These are phyloP conservation scores for Sapajus apella DNA, from an alignment of 2,113 vertebrate species.

Conservation along the genomic window DNA sequence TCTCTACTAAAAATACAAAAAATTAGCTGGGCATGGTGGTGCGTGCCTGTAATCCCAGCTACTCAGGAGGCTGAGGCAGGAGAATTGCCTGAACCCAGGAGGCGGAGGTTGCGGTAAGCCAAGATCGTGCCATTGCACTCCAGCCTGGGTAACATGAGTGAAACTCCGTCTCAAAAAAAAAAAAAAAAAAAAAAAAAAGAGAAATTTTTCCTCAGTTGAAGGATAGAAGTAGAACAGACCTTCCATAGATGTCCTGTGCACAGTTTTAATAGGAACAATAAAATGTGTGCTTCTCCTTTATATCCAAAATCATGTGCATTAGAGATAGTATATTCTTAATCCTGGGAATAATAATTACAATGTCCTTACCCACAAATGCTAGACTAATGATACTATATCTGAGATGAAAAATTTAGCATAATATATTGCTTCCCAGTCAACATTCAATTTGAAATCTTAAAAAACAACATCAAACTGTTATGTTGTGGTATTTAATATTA, in stretches of 20 bases:
- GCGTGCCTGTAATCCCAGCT: no score
- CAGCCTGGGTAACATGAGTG: no score
- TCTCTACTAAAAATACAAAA: no score
- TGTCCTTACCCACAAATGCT: slow-evolving; percentile 14
- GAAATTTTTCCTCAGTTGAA: not conserved
- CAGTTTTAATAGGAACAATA: not conserved
- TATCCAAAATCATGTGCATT: not conserved
- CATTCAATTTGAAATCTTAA: slow-evolving; percentile 50
- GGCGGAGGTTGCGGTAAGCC: no score
- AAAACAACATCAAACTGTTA: slow-evolving; percentile 50
- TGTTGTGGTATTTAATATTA: slow-evolving; percentile 30
- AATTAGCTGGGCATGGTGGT: no score
- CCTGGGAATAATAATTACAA: not conserved
- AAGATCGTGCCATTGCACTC: no score
- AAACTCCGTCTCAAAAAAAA: no score
- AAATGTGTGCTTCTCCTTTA: not conserved
- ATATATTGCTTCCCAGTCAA: slow-evolving; percentile 60
- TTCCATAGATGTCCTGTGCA: not conserved
- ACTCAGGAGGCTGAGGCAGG: no score
- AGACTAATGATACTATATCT: slow-evolving; percentile 52
- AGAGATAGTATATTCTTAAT: not conserved
- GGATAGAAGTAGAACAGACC: not conserved
- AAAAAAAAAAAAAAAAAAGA: no score
- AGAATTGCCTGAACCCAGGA: no score
- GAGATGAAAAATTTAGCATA: slow-evolving; percentile 47